Evolutionary conservation across 2,113 vertebrate genomes (phyloP), one percentile per base, ranked within the genome.

Genomic region (Anthoscopus minutus): DNA sequence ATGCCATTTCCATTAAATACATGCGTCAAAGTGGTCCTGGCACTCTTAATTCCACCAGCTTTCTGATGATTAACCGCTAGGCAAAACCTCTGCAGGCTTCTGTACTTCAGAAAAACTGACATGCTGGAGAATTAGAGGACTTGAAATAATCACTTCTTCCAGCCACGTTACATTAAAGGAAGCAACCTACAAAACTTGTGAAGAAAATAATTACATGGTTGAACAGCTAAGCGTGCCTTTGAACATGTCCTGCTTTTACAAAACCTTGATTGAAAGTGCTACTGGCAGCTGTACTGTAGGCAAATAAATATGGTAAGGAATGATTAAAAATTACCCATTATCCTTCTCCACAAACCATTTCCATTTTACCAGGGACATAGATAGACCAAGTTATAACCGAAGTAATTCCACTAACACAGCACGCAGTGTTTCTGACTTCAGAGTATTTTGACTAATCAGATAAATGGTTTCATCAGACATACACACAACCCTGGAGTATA

Each of bases 151-250:
- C 80, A 57, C 40, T 38, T 79, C 65, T 80, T 82, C 42, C 21
- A 30, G 53, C 15, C 42, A 30, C 4, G 11, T 27, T 71, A 87
- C 78, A 79, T 74, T 87, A 89, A 88, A 94, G 54, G 54, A 94
- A 90, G 47, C 58, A 88, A 86, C 62, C n/a, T 65, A 85, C 87
- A 79, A 95, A 94, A 88, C 48, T 81, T 72, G 58, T 15, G 66
- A 93, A 87, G 78, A 92, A 95, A 86, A 92, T 60, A 87, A 92
- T 87, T 85, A 89, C 66, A 65, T 73, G 66, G 53, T 18, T 76
- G 54, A 93, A 92, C 54, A 88, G 71, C 58, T 92, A 88, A 88
- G 50, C 12, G 7, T 57, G 80, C 67, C 62, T 92, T 80, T 88
- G 81, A 95, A 95, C 54, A 73, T 13, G 86, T 5, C 19, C 54